Evolutionary conservation across 2,797 vertebrate genomes (phyloP).

Genomic region (Gambusia yucatana): DNA sequence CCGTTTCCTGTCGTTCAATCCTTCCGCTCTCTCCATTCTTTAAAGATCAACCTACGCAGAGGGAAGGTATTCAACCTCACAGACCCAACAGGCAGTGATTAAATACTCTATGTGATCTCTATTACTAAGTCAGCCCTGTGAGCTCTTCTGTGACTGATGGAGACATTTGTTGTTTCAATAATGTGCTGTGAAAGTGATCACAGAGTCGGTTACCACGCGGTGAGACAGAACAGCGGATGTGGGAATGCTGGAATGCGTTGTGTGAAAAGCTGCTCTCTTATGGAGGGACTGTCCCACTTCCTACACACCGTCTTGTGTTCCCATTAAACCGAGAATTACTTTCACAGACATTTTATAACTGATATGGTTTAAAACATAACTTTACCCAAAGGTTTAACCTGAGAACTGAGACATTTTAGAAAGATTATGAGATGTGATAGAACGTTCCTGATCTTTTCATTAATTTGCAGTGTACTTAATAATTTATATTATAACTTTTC

Average conservation of each 20-base stretch:
- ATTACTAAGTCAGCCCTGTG: slow-evolving; percentile 46
- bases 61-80: slow-evolving; percentile 33
- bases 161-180: slow-evolving; percentile 54
- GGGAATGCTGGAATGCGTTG: slow-evolving; percentile 56
- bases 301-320: slow-evolving; percentile 10
- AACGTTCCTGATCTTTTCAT: neutral
- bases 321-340: slow-evolving; percentile 16
- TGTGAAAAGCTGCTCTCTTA: slow-evolving; percentile 41
- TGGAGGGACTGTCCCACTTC: slow-evolving; percentile 59
- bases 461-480: neutral
- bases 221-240: slow-evolving; percentile 34
- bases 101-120: slow-evolving; percentile 28
- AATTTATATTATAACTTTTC: neutral
- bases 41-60: slow-evolving; percentile 31
- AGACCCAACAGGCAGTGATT: slow-evolving; percentile 36
- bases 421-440: neutral
- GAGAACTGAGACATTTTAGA: neutral
- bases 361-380: neutral
- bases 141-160: slow-evolving; percentile 47
- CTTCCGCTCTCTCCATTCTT: slow-evolving; percentile 11
- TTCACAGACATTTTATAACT: slow-evolving; percentile 21
- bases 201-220: slow-evolving; percentile 34
- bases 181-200: slow-evolving; percentile 53
- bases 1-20: neutral
- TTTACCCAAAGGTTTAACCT: slow-evolving; percentile 7